phyloP scores from a whole-genome alignment of 2,888 invertebrate species.

The Molanna angustata region DNA sequence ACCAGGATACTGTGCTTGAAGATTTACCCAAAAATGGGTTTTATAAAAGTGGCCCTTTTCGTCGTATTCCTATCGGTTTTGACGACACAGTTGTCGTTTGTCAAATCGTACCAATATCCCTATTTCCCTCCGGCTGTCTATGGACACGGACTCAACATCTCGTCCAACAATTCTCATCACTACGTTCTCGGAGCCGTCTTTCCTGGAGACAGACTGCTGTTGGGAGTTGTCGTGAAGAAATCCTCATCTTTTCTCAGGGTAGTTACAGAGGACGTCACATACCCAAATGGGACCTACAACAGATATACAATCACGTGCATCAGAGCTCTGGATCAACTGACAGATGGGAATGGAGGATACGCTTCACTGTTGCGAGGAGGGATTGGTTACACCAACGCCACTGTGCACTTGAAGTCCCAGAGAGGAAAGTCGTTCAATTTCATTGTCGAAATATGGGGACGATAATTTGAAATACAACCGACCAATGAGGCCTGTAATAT shows the following conservation, averaged over 20 bases:
- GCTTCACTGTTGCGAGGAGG: conserved; percentile 37
- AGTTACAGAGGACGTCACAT: conserved; percentile 28
- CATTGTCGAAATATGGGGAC: conserved; percentile 38
- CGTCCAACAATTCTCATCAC: conserved; percentile 26
- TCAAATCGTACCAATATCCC: too few species aligned
- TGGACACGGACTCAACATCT: conserved; percentile 14
- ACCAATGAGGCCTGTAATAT: not conserved
- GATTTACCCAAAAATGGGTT: conserved; percentile 10
- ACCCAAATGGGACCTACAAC: conserved; percentile 26
- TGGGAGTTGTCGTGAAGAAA: conserved; percentile 14
- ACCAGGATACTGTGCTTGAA: too few species aligned
- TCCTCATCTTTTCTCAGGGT: conserved; percentile 34
- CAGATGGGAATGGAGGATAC: conserved; percentile 40
- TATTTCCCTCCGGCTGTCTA: conserved; percentile 3
- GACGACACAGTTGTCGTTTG: too few species aligned
- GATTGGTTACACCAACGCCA: conserved; percentile 36
- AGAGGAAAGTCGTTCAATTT: conserved; percentile 39
- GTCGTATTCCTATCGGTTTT: too few species aligned
- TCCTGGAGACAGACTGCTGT: conserved; percentile 16
- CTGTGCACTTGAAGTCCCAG: conserved; percentile 39
- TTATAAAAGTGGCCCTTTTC: not conserved
- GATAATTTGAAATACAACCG: not conserved
- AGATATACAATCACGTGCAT: conserved; percentile 37
- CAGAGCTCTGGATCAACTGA: conserved; percentile 37
- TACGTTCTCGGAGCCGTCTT: conserved; percentile 15